These are phyloP conservation scores for Manduca sexta DNA, from an alignment of 1,140 invertebrate species.

Conservation along the genomic window DNA sequence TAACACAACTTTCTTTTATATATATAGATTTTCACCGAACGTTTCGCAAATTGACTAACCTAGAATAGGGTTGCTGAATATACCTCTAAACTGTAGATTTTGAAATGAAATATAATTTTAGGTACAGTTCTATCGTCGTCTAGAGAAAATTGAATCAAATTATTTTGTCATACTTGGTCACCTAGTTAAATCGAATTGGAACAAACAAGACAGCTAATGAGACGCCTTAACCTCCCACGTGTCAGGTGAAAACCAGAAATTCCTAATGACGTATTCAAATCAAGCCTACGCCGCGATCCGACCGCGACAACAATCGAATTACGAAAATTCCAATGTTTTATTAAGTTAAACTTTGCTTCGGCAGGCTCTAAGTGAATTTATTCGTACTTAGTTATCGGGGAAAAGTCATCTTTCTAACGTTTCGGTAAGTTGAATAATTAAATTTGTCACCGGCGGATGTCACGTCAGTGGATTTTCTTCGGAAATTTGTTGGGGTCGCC, in stretches of 20 bases:
- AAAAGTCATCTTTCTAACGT: constrained; percentile 70
- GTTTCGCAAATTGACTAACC: too few species aligned
- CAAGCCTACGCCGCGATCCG: constrained; percentile 44
- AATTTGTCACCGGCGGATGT: constrained; percentile 69
- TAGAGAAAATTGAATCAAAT: too few species aligned
- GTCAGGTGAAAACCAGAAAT: constrained; percentile 15
- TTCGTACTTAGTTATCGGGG: constrained; percentile 69
- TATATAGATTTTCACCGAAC: too few species aligned
- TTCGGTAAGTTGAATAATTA: constrained; percentile 71
- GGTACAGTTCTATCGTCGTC: too few species aligned
- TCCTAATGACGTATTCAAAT: constrained; percentile 63
- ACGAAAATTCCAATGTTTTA: constrained; percentile 70
- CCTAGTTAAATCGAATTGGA: too few species aligned
- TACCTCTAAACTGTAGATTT: too few species aligned
- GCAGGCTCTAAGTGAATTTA: constrained; percentile 68
- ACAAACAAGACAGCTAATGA: too few species aligned
- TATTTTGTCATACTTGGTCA: too few species aligned
- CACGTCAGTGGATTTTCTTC: constrained; percentile 61
- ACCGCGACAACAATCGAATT: constrained; percentile 60
- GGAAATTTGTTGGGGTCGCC: constrained; percentile 46
- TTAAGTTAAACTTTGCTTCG: constrained; percentile 70
- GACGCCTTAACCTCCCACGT: too few species aligned
- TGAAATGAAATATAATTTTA: too few species aligned
- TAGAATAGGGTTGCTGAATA: too few species aligned
- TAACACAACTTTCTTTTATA: too few species aligned